Evolutionary conservation across 2,888 invertebrate genomes (phyloP).

Genomic region (Spicauda simplicius): DNA sequence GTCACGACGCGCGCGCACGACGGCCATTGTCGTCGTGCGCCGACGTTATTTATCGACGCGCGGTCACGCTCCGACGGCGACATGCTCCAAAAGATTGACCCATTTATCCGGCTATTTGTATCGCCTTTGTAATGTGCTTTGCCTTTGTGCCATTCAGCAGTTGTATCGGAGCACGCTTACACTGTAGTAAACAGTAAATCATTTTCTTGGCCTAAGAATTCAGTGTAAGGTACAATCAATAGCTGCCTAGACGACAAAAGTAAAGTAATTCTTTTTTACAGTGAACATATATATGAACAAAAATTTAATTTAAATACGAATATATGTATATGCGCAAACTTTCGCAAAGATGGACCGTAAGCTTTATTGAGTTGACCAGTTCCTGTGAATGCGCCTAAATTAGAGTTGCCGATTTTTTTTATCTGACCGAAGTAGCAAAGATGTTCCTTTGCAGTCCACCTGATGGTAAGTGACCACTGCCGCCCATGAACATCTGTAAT

Average conservation of each 20-base stretch:
- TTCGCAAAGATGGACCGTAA: too few species aligned
- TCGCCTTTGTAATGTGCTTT: constrained; percentile 13
- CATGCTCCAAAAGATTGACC: constrained; percentile 40
- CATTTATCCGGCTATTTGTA: constrained; percentile 44
- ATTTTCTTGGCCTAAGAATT: background rate
- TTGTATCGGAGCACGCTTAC: constrained; percentile 7
- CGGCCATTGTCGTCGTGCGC: constrained; percentile 18
- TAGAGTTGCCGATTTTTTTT: too few species aligned
- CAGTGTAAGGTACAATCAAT: background rate
- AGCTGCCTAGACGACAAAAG: background rate
- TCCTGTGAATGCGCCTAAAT: too few species aligned
- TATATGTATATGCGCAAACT: too few species aligned
- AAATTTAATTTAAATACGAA: too few species aligned
- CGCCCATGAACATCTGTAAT: too few species aligned
- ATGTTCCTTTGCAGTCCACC: too few species aligned
- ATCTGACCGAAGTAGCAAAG: too few species aligned
- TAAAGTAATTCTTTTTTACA: too few species aligned
- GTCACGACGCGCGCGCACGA: constrained; percentile 50
- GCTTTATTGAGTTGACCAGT: too few species aligned
- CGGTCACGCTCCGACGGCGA: constrained; percentile 33
- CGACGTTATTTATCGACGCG: constrained; percentile 22
- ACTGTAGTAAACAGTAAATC: background rate
- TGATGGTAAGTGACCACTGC: too few species aligned
- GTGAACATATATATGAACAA: too few species aligned
- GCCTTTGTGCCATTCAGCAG: constrained; percentile 22